Base-by-base conservation (phyloP, 2,113 vertebrate genomes). In the Eurypyga helias region DNA sequence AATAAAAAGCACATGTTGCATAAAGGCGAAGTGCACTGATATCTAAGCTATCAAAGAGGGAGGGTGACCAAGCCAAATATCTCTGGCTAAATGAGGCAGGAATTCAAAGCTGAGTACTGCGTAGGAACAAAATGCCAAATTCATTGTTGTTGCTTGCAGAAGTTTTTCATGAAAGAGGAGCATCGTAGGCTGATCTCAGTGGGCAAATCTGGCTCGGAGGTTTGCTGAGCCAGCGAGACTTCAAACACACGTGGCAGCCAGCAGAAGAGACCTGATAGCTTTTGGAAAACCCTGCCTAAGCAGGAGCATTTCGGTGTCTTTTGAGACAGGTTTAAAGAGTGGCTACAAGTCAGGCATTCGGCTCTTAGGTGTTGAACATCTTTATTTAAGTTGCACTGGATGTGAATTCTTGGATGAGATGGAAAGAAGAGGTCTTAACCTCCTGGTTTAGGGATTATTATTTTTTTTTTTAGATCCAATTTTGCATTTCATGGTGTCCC, bases 1-100 rank as follows among this genome's bases (percentile, higher is more conserved):
- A 97, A 96, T 94, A 78, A 96, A 94, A 94, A 95, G 87, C 95
- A 95, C 84, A 89, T 95, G 89, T 92, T 65, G 23, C 73, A 67
- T 7, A 28, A 43, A 91, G 70, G 62, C 62, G 0, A 84, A 96
- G 31, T 41, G 29, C 49, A 46, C 65, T 1, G 5, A 72, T 78
- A 95, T 84, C 92, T 96, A 73, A 92, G 88, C 86, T 96, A 89
- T 91, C 86, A 72, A 57, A 81, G 38, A 71, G 8, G 34, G 90
- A 24, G 55, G 54, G 65, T 34, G 31, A 95, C 78, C 24, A 93
- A 97, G 94, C 91, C 93, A 97, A 97, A 94, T 94, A 87, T 93
- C 89, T 97, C 93, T 82, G 65, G 83, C 55, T 96, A 89, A 96
- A 95, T 78, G 87, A 94, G 84, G 89, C 83, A 89, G 72, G 96